Evolutionary conservation across 2,797 vertebrate genomes (phyloP).

Genomic region (Glyptemys insculpta): DNA sequence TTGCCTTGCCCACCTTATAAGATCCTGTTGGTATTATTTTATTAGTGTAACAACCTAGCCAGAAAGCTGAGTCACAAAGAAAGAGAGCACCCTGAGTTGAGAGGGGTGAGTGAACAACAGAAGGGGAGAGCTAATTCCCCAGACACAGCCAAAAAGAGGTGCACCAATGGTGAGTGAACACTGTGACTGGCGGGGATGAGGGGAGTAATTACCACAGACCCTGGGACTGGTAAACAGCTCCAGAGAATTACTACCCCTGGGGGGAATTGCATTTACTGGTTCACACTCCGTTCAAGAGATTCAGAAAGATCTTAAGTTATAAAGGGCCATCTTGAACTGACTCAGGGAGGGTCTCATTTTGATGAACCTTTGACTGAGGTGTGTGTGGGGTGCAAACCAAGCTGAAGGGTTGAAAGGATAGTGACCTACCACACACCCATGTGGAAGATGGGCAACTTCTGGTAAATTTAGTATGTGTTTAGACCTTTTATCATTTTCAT

Average conservation of each 20-base stretch:
- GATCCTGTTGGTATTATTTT: too few species aligned
- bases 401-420: background rate
- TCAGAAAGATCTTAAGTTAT: background rate
- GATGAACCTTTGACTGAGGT: background rate
- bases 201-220: background rate
- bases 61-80: background rate
- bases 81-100: background rate
- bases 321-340: background rate
- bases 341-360: background rate
- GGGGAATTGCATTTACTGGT: background rate
- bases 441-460: background rate
- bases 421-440: background rate
- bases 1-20: too few species aligned
- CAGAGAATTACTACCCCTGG: background rate
- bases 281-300: background rate
- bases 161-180: background rate
- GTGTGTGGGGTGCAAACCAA: background rate
- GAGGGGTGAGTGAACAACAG: background rate
- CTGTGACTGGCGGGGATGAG: accelerated
- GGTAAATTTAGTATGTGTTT: background rate
- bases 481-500: background rate
- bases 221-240: background rate
- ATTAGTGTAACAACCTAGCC: background rate
- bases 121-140: background rate
- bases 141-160: background rate